Base-by-base conservation (phyloP, 53 echinoderm and acorn worm species). In the Astropecten irregularis region DNA sequence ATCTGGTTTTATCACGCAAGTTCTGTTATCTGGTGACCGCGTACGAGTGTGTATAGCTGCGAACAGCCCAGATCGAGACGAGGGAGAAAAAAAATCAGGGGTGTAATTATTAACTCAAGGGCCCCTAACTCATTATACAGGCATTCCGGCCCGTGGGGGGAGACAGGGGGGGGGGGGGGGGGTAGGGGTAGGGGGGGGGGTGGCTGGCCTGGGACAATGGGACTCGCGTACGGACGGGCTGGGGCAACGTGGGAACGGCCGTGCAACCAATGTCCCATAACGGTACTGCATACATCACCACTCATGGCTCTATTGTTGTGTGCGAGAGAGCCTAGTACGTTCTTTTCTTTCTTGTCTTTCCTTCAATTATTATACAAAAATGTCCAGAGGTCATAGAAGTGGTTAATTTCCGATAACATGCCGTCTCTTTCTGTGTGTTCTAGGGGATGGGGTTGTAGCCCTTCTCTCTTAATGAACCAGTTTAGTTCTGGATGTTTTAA, bases 51-150 rank as follows among this genome's bases (percentile, higher is more conserved):
- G n/a, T n/a, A n/a, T n/a, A n/a, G n/a, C n/a, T n/a, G n/a, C n/a
- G n/a, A n/a, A n/a, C n/a, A n/a, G 2, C 18, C 13, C 15, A 18
- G 19, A 22, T 28, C 4, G 27, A 13, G 15, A 31, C 2, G 11
- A 30, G 15, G 32, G 28, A 0, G 28, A 16, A 36, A 38, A 66
- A 66, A 58, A 58, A 76, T 76, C 76, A 40, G 47, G 46, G n/a
- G n/a, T n/a, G 59, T 38, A 76, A 76, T 76, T 57, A 76, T 76
- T 76, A 76, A 76, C 76, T 8, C 36, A 31, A 10, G 61, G 57
- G 14, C 25, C 61, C n/a, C n/a, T n/a, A n/a, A n/a, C n/a, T n/a
- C n/a, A n/a, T n/a, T n/a, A n/a, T n/a, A n/a, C n/a, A n/a, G n/a
- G n/a, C n/a, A n/a, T n/a, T n/a, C n/a, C n/a, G n/a, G n/a, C n/a